Conservation (phyloP, 35 echinoderm and acorn worm species). For the Holothuria glaberrima region DNA sequence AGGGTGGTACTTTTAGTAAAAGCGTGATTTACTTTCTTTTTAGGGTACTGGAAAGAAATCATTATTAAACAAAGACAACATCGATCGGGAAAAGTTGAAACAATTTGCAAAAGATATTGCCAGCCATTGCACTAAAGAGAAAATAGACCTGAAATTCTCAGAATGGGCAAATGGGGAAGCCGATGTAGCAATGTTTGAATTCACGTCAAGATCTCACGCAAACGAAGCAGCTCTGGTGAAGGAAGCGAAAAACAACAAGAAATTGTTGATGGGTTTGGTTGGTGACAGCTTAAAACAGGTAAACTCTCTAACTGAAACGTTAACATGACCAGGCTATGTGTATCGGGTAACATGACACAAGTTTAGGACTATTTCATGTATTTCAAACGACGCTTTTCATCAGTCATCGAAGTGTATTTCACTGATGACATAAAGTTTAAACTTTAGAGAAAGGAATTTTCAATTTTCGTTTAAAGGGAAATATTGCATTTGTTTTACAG, state of each 20-base stretch:
- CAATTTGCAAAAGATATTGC: constrained; percentile 22
- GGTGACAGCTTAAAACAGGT: constrained; percentile 51
- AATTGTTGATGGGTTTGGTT: constrained; percentile 5
- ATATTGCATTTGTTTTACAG: too few species aligned
- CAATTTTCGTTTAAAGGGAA: too few species aligned
- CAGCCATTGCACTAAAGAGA: neutral
- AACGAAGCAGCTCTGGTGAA: constrained; percentile 21
- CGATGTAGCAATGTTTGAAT: constrained; percentile 40
- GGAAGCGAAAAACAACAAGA: constrained; percentile 8
- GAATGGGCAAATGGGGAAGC: too few species aligned
- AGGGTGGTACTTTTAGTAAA: too few species aligned
- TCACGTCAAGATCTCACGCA: constrained; percentile 36
- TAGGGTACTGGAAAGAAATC: neutral
- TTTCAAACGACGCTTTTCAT: too few species aligned
- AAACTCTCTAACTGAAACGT: neutral
- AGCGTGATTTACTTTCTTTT: too few species aligned
- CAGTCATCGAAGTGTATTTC: too few species aligned
- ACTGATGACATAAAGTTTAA: too few species aligned
- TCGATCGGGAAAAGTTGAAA: constrained; percentile 21
- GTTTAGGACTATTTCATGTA: too few species aligned
- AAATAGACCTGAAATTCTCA: neutral
- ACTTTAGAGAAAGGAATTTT: too few species aligned
- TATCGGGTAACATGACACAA: too few species aligned
- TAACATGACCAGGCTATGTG: too few species aligned
- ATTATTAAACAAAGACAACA: constrained; percentile 6